phyloP scores from a whole-genome alignment of 2,888 invertebrate species.

The Romanomermis culicivorax region DNA sequence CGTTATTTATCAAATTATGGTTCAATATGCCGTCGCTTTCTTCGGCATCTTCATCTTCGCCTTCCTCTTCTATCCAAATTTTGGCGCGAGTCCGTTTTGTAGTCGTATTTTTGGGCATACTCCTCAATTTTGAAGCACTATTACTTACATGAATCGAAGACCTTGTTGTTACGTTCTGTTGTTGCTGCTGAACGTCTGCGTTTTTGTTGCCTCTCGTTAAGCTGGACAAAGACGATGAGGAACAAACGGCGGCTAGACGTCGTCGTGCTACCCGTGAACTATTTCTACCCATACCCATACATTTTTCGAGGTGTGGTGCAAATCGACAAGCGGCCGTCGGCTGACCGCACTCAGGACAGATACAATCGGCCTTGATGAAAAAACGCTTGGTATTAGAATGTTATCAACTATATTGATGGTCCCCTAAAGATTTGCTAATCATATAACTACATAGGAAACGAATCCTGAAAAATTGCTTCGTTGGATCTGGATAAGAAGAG shows the following conservation, averaged over 20 bases:
- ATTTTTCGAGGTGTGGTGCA: conserved; percentile 9
- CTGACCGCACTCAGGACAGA: conserved; percentile 8
- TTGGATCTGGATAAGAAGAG: no score
- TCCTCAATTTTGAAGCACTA: no score
- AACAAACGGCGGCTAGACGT: conserved; percentile 2
- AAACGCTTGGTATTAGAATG: no score
- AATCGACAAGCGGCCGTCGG: conserved; percentile 6
- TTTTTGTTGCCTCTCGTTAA: not conserved
- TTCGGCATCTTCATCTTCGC: not conserved
- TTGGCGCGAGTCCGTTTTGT: no score
- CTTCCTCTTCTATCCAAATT: not conserved
- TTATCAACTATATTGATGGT: no score
- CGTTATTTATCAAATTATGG: no score
- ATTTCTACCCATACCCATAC: conserved; percentile 10
- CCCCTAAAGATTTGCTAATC: no score
- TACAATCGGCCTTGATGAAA: conserved; percentile 2
- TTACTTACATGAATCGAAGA: no score
- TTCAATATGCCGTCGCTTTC: not conserved
- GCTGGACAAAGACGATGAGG: not conserved
- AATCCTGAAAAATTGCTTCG: no score
- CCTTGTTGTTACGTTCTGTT: no score
- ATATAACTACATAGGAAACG: no score
- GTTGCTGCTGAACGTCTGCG: not conserved
- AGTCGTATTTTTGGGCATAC: no score
- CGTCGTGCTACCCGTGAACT: conserved; percentile 7